A percentile compares a stretch with the other conserved stretches of the same genome.
These are phyloP conservation scores for Diplazon laetatorius DNA, from an alignment of 2,888 invertebrate species.

Conservation along the genomic window DNA sequence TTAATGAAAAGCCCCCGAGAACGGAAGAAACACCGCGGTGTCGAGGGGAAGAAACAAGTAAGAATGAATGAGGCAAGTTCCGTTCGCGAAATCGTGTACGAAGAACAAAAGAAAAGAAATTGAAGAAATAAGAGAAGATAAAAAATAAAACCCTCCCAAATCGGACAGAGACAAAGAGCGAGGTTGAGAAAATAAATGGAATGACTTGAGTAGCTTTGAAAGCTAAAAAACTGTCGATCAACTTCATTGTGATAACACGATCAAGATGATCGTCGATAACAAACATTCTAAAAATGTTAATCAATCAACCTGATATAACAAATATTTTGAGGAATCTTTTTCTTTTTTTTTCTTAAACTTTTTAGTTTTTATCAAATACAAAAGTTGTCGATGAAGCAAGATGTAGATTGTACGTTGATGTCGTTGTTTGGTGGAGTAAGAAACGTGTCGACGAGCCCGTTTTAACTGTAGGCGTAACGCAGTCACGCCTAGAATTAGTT, in stretches of 20 bases:
- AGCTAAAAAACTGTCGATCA: neutral
- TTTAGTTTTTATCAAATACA: too few species aligned
- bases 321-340: too few species aligned
- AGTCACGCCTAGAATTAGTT: constrained; percentile 78
- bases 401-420: constrained; percentile 2
- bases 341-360: too few species aligned
- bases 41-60: constrained; percentile 45
- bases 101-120: constrained; percentile 12
- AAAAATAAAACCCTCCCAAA: too few species aligned
- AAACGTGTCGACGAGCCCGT: constrained; percentile 47
- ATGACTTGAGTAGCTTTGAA: constrained; percentile 2
- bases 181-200: constrained; percentile 2
- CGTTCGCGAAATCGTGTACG: constrained; percentile 36
- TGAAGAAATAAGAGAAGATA: neutral
- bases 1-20: constrained; percentile 72
- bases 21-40: constrained; percentile 65
- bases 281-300: too few species aligned
- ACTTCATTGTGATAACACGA: too few species aligned
- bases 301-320: too few species aligned
- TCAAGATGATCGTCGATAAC: too few species aligned
- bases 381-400: constrained; percentile 16
- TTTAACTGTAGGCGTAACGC: constrained; percentile 65
- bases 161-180: neutral
- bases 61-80: constrained; percentile 29
- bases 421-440: too few species aligned